phyloP scores from a whole-genome alignment of 2,113 vertebrate genomes.

The Oreotrochilus melanogaster region DNA sequence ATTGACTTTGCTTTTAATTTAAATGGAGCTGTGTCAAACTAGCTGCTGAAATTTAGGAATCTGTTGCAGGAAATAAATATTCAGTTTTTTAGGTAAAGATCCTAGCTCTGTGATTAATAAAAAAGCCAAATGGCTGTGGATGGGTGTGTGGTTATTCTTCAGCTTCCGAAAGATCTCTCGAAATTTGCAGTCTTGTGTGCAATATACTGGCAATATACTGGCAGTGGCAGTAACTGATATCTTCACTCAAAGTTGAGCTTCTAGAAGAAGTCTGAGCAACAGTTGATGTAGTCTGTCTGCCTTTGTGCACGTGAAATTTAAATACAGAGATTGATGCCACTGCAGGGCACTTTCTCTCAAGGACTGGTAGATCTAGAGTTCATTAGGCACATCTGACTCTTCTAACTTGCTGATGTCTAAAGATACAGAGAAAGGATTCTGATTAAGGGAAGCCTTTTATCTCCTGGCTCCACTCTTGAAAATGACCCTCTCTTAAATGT shows the following conservation, averaged over 20 bases:
- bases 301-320: not conserved
- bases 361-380: not conserved
- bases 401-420: not conserved
- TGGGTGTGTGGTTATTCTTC: not conserved
- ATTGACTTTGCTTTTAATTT: not conserved
- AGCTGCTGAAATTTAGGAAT: not conserved
- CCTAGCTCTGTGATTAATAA: not conserved
- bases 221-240: not conserved
- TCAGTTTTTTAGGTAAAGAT: not conserved
- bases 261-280: not conserved
- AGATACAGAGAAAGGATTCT: not conserved
- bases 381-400: not conserved
- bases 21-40: not conserved
- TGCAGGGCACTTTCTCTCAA: not conserved
- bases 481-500: not conserved
- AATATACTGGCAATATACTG: not conserved
- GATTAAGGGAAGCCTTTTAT: not conserved
- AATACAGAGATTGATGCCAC: not conserved
- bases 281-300: not conserved
- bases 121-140: not conserved
- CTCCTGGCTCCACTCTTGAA: not conserved
- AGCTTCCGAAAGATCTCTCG: not conserved
- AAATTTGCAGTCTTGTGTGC: not conserved
- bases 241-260: not conserved
- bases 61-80: not conserved